Percentiles rank a stretch among this genome's conserved stretches.
phyloP scores from a whole-genome alignment of 2,797 vertebrate genomes.

The Pelodytes ibericus region DNA sequence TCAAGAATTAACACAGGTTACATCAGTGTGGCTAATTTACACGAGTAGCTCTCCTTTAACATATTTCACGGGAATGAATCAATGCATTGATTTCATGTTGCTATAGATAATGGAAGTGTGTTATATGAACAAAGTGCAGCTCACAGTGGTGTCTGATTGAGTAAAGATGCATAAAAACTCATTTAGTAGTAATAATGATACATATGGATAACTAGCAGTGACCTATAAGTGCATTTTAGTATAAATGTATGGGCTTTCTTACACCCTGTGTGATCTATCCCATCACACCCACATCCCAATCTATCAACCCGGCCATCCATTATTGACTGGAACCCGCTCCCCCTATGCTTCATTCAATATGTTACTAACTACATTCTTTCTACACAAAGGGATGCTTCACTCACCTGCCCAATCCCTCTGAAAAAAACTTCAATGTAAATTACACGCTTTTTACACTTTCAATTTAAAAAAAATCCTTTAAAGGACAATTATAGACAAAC shows the following conservation, averaged over 20 bases:
- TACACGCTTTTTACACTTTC: too few species aligned
- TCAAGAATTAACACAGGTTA: too few species aligned
- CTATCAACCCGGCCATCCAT: background rate
- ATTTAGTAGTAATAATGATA: background rate
- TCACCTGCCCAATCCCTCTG: too few species aligned
- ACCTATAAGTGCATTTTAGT: background rate
- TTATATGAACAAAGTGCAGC: background rate
- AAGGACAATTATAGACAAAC: too few species aligned
- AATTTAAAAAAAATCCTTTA: too few species aligned
- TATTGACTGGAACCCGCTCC: background rate
- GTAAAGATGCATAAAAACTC: background rate
- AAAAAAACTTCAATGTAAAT: too few species aligned
- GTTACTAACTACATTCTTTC: background rate
- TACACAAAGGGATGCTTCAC: background rate
- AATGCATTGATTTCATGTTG: background rate
- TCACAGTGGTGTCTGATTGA: background rate
- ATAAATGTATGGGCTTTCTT: background rate
- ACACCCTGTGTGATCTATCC: background rate
- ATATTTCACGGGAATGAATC: background rate
- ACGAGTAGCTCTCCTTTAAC: background rate
- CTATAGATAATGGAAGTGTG: background rate
- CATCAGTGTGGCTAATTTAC: too few species aligned
- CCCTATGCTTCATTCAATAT: background rate
- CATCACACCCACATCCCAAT: background rate
- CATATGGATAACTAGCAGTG: background rate